Evolutionary conservation across 2,797 vertebrate species (phyloP).

Genomic region (Micropoecilia bifurca): DNA sequence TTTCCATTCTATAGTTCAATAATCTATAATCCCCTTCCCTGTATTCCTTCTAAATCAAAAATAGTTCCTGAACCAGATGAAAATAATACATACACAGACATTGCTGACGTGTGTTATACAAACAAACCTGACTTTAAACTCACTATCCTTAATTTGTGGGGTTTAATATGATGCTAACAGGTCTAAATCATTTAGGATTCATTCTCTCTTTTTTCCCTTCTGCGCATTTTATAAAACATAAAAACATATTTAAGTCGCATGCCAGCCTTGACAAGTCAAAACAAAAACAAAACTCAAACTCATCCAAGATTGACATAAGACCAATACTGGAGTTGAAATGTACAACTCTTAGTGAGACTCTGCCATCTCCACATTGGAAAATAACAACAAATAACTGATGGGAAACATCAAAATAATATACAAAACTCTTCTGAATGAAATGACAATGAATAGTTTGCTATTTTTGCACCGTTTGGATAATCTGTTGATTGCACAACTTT

Average conservation of each 20-base stretch:
- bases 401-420: background rate
- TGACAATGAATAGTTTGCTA: background rate
- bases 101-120: too few species aligned
- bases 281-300: background rate
- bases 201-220: background rate
- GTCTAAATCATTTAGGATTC: background rate
- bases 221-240: background rate
- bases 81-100: too few species aligned
- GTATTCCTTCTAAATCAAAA: too few species aligned
- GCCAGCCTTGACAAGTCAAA: background rate
- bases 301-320: background rate
- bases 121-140: too few species aligned
- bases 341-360: background rate
- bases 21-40: too few species aligned
- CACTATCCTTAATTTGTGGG: too few species aligned
- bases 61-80: too few species aligned
- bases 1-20: too few species aligned
- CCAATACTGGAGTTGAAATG: background rate
- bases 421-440: background rate
- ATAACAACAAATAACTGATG: background rate
- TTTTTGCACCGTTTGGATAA: background rate
- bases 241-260: background rate
- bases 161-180: too few species aligned
- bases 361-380: background rate
- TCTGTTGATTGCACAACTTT: background rate